Evolutionary conservation across 2,113 vertebrate genomes (phyloP), one percentile per base, ranked within the genome.

Genomic region (Osmerus mordax): DNA sequence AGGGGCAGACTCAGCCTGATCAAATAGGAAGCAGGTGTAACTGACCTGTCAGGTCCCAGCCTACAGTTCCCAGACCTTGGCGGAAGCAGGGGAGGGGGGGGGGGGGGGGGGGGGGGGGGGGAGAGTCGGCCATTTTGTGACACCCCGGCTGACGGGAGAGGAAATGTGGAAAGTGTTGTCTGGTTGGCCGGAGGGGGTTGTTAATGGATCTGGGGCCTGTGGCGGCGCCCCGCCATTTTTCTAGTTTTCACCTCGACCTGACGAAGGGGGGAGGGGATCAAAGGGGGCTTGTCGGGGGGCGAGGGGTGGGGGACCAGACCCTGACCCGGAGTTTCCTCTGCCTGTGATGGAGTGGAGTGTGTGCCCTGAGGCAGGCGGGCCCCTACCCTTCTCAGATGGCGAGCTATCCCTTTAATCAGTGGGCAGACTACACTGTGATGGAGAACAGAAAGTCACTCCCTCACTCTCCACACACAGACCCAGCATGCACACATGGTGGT

Each of bases 321-420:
- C 16, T 0, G 56, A 77, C 68, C 74, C 29, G 29, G 28, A 47
- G 41, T 47, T 53, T 16, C 60, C 8, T 12, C 59, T 51, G 58
- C 58, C 14, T 25, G 13, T 54, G 29, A 15, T 25, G 55, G 54
- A 19, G 64, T 65, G 18, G 25, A 15, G 28, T 63, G 61, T 81
- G 67, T 80, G 84, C 87, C 88, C 77, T 0, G 28, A 84, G 87
- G 84, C 88, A 78, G 75, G 78, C 69, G 54, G 76, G 65, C 80
- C 76, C 71, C 69, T 56, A 71, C 78, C 73, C 78, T 3, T 11
- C 85, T 90, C 81, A 83, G 76, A 88, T 82, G 82, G 79, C 87
- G 87, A 67, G 73, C 73, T 75, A 80, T 74, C 41, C 65, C 87
- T 93, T 93, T 92, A 93, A 95, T 94, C 93, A 93, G 74, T 65